A percentile compares a stretch with the other conserved stretches of the same genome.
Evolutionary conservation across 2,888 invertebrate species (phyloP).

Genomic region (Tyria jacobaeae): DNA sequence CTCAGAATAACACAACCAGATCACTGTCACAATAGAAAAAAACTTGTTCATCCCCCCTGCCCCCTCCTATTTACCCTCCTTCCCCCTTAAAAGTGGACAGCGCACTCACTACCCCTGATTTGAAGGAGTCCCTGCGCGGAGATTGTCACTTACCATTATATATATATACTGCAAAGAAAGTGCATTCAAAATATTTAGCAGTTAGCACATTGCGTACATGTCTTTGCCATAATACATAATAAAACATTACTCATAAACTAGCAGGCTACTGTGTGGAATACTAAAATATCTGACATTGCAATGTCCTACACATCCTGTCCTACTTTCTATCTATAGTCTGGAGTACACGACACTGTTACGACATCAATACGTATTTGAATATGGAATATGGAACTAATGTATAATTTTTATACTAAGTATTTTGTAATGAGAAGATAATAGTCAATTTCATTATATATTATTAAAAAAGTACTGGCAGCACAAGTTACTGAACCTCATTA

Average conservation of each 20-base stretch:
- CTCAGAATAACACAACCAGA: no score
- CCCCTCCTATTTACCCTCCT: no score
- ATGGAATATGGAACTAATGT: not conserved
- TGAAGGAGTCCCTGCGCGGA: no score
- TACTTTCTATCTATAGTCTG: conserved; percentile 69
- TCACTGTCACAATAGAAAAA: no score
- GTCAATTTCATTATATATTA: no score
- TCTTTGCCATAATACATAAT: conserved; percentile 44
- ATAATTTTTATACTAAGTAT: not conserved
- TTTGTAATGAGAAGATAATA: not conserved
- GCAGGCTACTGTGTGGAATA: conserved; percentile 41
- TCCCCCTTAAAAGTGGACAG: no score
- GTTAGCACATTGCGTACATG: conserved; percentile 32
- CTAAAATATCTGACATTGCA: conserved; percentile 38
- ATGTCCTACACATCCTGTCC: conserved; percentile 68
- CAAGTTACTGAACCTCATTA: no score
- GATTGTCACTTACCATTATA: no score
- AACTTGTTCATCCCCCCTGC: no score
- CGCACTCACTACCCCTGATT: no score
- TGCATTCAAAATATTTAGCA: conserved; percentile 34
- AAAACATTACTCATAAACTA: conserved; percentile 41
- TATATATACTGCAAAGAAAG: conserved; percentile 38
- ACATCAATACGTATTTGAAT: not conserved
- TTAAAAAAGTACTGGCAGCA: no score
- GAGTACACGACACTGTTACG: conserved; percentile 22